Evolutionary conservation across 2,888 invertebrate genomes (phyloP), one percentile per base, ranked within the genome.

Genomic region (Morpho achilles): DNA sequence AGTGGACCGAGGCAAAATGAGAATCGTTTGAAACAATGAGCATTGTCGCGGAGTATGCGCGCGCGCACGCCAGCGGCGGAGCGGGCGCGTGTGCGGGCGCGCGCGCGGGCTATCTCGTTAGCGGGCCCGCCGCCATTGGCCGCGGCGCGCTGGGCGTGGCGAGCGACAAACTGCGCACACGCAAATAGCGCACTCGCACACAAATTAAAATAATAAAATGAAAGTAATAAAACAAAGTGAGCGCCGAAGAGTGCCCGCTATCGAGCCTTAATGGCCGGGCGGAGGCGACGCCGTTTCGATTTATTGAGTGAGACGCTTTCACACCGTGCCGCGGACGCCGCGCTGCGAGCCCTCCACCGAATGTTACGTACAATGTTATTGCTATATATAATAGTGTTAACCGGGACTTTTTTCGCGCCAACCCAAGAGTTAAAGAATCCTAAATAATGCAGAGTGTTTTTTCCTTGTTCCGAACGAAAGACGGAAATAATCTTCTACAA

Each of bases 191-290:
- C 87, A 85, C 83, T 85, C 84, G 83, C 82, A 83, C 88, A 86
- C 87, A 84, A 89, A 90, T 89, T 89, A 90, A 90, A 90, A 89
- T 89, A 89, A 89, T 89, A 88, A 89, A 88, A 88, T 87, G 80
- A 86, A 85, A 84, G 80, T 87, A 87, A 88, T 88, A 88, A 89
- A 89, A 90, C 87, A 86, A 88, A 83, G 80, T 82, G 78, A 84
- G 79, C 80, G 77, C 76, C 79, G 76, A 82, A 83, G 81, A 68
- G 80, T 79, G 80, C 80, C 80, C 83, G 80, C 84, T 84, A 87
- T 87, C 82, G 86, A 79, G 78, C 71, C 82, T 85, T 87, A 88
- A 87, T 87, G 87, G 88, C 82, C 82, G 87, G 78, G 82, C 79
- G 82, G 80, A 81, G 85, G 80, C 82, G 82, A 73, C 67, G 70